Evolutionary conservation across 2,888 invertebrate genomes (phyloP).

Genomic region (Cantharis lateralis): DNA sequence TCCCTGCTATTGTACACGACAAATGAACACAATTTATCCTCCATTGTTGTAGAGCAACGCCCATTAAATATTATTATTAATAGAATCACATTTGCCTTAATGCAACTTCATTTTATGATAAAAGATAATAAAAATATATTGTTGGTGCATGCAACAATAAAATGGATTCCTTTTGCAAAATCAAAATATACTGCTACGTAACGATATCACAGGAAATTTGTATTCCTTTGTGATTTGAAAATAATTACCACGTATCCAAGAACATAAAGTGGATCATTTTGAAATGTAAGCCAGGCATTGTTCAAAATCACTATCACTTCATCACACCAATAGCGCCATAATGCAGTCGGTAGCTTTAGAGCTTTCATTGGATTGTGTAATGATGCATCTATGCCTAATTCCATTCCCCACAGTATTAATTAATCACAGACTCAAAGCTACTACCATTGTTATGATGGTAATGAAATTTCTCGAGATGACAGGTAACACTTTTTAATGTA

Average conservation of each 20-base stretch:
- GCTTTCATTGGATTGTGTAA: slow-evolving; percentile 6
- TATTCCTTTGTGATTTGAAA: neutral
- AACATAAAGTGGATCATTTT: neutral
- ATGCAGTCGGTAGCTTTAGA: neutral
- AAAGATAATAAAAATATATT: neutral
- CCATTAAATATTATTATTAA: neutral
- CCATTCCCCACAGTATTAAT: slow-evolving; percentile 7
- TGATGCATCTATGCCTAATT: slow-evolving; percentile 4
- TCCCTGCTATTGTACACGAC: neutral
- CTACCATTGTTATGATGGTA: neutral
- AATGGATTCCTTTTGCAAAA: neutral
- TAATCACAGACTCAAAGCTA: neutral
- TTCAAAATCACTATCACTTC: neutral
- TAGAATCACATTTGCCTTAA: neutral
- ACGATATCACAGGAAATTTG: neutral
- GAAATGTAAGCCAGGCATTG: neutral
- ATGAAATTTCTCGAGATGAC: neutral
- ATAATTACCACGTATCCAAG: neutral
- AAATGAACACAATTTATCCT: neutral
- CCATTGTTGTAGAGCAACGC: neutral
- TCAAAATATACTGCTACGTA: neutral
- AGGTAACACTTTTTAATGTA: neutral
- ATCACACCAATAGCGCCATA: neutral
- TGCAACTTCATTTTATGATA: neutral
- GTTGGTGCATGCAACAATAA: neutral